These are phyloP conservation scores for Cephus runcator DNA, from an alignment of 2,888 invertebrate genomes.

Conservation along the genomic window DNA sequence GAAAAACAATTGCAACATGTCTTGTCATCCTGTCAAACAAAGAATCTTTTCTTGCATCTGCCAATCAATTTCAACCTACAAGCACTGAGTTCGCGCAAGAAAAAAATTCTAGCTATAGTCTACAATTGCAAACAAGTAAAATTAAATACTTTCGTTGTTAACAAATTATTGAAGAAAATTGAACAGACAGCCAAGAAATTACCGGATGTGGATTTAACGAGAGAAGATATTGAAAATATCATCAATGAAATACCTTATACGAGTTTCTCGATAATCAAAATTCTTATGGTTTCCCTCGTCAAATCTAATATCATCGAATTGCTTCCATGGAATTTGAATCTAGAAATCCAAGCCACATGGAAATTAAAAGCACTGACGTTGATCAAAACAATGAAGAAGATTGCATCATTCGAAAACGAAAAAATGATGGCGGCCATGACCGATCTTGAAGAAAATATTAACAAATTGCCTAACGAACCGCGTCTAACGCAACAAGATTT, in stretches of 20 bases:
- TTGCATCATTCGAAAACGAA: too few species aligned
- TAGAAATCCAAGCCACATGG: not conserved
- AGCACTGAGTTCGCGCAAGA: too few species aligned
- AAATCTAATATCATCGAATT: constrained; percentile 4
- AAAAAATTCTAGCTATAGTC: too few species aligned
- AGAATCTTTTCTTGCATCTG: constrained; percentile 5
- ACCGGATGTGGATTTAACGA: constrained; percentile 12
- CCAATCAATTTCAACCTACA: constrained; percentile 17
- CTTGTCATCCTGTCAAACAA: constrained; percentile 1
- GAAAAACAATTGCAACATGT: not conserved
- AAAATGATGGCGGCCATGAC: too few species aligned
- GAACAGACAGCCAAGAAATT: not conserved
- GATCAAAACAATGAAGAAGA: too few species aligned
- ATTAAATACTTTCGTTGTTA: not conserved
- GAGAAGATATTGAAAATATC: constrained; percentile 3
- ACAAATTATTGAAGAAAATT: constrained; percentile 9
- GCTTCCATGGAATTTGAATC: constrained; percentile 19
- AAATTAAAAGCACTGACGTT: too few species aligned
- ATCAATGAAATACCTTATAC: constrained; percentile 8
- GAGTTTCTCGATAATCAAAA: too few species aligned
- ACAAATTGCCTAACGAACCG: too few species aligned
- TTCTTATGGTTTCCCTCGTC: not conserved
- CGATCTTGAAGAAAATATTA: too few species aligned
- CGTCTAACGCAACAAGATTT: too few species aligned
- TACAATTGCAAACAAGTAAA: too few species aligned